These are phyloP conservation scores for Mesembrinibis cayennensis DNA, from an alignment of 2,113 vertebrate genomes.

Conservation along the genomic window DNA sequence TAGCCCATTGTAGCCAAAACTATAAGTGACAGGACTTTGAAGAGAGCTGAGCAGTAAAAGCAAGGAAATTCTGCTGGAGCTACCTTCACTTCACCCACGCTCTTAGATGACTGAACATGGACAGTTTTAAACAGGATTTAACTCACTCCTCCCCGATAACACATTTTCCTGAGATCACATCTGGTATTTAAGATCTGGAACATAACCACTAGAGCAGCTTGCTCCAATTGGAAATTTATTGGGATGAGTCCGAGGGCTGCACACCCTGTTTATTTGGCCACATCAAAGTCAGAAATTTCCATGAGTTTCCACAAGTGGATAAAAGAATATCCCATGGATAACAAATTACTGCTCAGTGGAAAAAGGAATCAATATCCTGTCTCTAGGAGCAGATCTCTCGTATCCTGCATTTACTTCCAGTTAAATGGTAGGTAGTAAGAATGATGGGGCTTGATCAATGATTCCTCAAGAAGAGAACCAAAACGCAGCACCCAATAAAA, in stretches of 20 bases:
- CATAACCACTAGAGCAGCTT: neutral
- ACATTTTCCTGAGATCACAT: neutral
- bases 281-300: neutral
- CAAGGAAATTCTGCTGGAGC: neutral
- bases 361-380: neutral
- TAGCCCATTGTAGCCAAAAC: neutral
- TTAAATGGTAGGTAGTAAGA: neutral
- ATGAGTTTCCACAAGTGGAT: neutral
- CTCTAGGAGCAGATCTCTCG: neutral
- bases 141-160: neutral
- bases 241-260: neutral
- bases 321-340: neutral
- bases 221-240: neutral
- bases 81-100: neutral
- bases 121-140: neutral
- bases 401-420: neutral
- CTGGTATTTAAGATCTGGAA: neutral
- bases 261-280: neutral
- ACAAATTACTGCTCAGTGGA: neutral
- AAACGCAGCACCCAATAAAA: neutral
- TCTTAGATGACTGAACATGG: neutral
- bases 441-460: neutral
- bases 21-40: neutral
- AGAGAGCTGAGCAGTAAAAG: neutral
- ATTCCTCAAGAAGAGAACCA: neutral